Evolutionary conservation across 2,888 invertebrate species (phyloP).

Genomic region (Drosophila aldrichi): DNA sequence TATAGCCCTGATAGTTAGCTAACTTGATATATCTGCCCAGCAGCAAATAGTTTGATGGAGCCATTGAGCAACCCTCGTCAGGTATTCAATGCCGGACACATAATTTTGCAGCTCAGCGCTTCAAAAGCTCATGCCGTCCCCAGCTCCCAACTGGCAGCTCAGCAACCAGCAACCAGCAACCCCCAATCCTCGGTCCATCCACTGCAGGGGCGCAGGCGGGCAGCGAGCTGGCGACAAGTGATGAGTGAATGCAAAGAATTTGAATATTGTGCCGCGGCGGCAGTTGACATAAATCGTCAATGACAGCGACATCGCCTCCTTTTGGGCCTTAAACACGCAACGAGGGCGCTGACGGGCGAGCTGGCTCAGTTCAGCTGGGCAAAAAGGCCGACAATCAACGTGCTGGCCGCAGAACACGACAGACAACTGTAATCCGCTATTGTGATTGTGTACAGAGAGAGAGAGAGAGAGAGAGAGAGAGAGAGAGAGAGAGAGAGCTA

Average conservation of each 20-base stretch:
- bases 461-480: no score
- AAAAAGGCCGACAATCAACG: slow-evolving; percentile 59
- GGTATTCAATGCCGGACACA: slow-evolving; percentile 58
- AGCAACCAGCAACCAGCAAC: slow-evolving; percentile 23
- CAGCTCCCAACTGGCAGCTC: slow-evolving; percentile 20
- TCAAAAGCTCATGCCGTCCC: slow-evolving; percentile 51
- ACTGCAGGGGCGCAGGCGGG: slow-evolving; percentile 27
- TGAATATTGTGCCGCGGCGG: slow-evolving; percentile 82
- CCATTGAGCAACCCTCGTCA: slow-evolving; percentile 50
- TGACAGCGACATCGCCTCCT: slow-evolving; percentile 83
- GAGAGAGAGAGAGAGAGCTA: background rate
- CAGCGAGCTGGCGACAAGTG: slow-evolving; percentile 68
- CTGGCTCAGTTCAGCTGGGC: slow-evolving; percentile 12
- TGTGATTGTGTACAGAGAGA: slow-evolving; percentile 47
- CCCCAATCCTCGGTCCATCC: slow-evolving; percentile 6
- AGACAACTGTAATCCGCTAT: slow-evolving; percentile 80
- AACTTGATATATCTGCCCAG: background rate
- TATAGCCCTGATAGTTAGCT: background rate
- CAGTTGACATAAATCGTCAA: slow-evolving; percentile 84
- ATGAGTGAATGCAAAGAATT: slow-evolving; percentile 84
- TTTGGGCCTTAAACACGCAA: slow-evolving; percentile 75
- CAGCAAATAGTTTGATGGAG: background rate
- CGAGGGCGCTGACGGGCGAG: slow-evolving; percentile 15
- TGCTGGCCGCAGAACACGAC: slow-evolving; percentile 72
- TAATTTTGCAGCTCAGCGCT: slow-evolving; percentile 63